A percentile compares a stretch with the other conserved stretches of the same genome.
These are phyloP conservation scores for Philypnodon macrostomus DNA, from an alignment of 2,797 vertebrate species.

Conservation along the genomic window DNA sequence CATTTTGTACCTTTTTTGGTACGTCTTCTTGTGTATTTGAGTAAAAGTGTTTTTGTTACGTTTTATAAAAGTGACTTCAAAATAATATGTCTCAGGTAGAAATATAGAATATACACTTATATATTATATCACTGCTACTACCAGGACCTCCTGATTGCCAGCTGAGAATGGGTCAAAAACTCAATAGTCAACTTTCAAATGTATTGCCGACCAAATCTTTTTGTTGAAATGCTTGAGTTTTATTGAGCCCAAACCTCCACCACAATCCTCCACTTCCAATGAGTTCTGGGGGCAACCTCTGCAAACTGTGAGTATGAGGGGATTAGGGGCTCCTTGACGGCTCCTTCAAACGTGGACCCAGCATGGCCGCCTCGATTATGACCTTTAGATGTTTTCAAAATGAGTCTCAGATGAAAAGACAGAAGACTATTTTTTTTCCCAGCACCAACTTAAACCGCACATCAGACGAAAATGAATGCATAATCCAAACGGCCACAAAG, in stretches of 20 bases:
- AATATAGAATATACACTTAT: too few relatives aligned
- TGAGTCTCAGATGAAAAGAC: conserved; percentile 69
- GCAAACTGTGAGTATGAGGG: conserved; percentile 73
- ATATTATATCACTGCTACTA: too few relatives aligned
- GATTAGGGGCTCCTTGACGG: conserved; percentile 78
- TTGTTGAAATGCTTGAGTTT: conserved; percentile 17
- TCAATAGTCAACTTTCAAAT: too few relatives aligned
- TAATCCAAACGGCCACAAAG: conserved; percentile 67
- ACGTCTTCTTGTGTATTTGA: too few relatives aligned
- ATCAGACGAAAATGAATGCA: conserved; percentile 73
- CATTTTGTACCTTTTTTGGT: too few relatives aligned
- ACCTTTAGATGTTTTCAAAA: conserved; percentile 79
- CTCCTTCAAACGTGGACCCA: conserved; percentile 74
- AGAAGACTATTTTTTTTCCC: conserved; percentile 57
- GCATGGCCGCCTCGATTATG: conserved; percentile 77
- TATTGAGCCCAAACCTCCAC: conserved; percentile 44
- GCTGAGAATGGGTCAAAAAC: too few relatives aligned
- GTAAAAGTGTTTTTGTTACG: too few relatives aligned
- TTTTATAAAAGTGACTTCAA: too few relatives aligned
- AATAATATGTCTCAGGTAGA: too few relatives aligned
- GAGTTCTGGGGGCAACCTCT: conserved; percentile 63
- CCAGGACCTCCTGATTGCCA: too few relatives aligned
- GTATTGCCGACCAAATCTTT: too few relatives aligned
- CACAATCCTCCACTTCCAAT: conserved; percentile 26
- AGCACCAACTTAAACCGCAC: conserved; percentile 65